phyloP scores from a whole-genome alignment of 2,888 invertebrate species.

The Epinotia ramella region DNA sequence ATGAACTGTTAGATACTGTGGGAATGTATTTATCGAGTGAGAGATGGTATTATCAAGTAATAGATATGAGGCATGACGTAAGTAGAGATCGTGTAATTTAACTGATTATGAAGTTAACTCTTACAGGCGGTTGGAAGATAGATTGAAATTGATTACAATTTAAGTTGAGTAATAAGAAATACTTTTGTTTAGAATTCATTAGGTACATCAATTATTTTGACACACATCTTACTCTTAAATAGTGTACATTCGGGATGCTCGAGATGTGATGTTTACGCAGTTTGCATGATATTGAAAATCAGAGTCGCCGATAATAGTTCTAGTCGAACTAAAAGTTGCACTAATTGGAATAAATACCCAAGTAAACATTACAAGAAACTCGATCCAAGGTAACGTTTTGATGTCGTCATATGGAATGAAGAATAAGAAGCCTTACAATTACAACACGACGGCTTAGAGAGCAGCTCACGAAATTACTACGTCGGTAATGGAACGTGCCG shows the following conservation, averaged over 20 bases:
- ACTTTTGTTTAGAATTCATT: too few species aligned
- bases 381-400: not conserved
- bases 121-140: not conserved
- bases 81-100: not conserved
- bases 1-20: constrained; percentile 1
- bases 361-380: not conserved
- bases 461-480: constrained; percentile 10
- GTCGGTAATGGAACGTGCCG: constrained; percentile 14
- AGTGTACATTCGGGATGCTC: too few species aligned
- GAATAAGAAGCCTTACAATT: constrained; percentile 22
- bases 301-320: too few species aligned
- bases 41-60: constrained; percentile 10
- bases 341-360: not conserved
- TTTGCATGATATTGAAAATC: too few species aligned
- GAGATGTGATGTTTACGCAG: too few species aligned
- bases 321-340: too few species aligned
- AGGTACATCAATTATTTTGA: too few species aligned
- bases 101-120: not conserved
- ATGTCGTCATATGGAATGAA: not conserved
- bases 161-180: too few species aligned
- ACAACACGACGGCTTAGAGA: not conserved
- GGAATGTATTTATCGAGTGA: not conserved
- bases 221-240: too few species aligned
- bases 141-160: too few species aligned
- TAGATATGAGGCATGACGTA: not conserved